Conservation (phyloP, 2,888 invertebrate genomes). For the Scaptomyza parva region DNA sequence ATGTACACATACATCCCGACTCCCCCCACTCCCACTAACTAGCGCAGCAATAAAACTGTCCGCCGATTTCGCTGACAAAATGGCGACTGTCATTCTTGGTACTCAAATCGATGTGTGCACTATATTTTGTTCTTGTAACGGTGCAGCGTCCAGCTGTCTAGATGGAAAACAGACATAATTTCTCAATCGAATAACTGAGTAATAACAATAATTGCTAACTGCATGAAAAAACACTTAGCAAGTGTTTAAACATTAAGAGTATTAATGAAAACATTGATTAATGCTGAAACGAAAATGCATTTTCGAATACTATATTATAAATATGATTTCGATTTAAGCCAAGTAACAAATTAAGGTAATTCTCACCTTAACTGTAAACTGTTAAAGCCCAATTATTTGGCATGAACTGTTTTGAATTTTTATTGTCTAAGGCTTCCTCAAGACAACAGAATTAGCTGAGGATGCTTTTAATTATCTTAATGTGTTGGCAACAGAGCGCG, state of each 20-base stretch:
- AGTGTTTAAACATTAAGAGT: slow-evolving; percentile 19
- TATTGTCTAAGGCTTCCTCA: slow-evolving; percentile 44
- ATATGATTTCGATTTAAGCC: no score
- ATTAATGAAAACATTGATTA: not conserved
- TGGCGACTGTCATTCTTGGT: slow-evolving; percentile 61
- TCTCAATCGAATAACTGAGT: slow-evolving; percentile 32
- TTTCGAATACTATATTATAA: not conserved
- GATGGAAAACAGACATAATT: slow-evolving; percentile 26
- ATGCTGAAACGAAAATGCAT: not conserved
- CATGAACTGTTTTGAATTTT: slow-evolving; percentile 36
- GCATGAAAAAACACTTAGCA: slow-evolving; percentile 38
- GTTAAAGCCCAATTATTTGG: slow-evolving; percentile 40
- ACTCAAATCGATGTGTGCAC: slow-evolving; percentile 68
- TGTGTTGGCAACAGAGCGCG: slow-evolving; percentile 52
- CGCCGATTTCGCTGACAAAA: slow-evolving; percentile 59
- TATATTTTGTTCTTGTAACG: slow-evolving; percentile 20
- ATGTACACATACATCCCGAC: not conserved
- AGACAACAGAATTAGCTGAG: slow-evolving; percentile 18
- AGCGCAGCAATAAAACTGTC: slow-evolving; percentile 40
- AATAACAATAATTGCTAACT: slow-evolving; percentile 37
- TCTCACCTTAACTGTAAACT: slow-evolving; percentile 6
- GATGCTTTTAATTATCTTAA: slow-evolving; percentile 70
- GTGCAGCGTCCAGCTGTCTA: no score
- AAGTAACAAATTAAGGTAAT: no score
- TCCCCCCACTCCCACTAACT: not conserved